Evolutionary conservation across 2,888 invertebrate genomes (phyloP).

Genomic region (Ecdyonurus torrentis): DNA sequence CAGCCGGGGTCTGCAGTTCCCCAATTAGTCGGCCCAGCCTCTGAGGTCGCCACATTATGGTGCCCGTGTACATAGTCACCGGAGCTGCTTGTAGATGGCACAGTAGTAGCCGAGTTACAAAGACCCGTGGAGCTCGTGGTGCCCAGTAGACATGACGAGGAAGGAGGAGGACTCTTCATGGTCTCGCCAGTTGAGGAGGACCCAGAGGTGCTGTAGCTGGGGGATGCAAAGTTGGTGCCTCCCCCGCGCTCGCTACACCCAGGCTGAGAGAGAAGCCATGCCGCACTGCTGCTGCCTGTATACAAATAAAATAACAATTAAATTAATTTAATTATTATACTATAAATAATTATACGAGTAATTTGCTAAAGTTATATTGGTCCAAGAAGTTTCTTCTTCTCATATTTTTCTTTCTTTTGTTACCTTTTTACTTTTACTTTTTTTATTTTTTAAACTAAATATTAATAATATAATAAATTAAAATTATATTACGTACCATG

Average conservation of each 20-base stretch:
- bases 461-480: too few relatives aligned
- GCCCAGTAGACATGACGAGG: background rate
- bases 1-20: background rate
- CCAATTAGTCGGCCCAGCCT: background rate
- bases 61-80: background rate
- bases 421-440: too few relatives aligned
- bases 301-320: too few relatives aligned
- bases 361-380: background rate
- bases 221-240: background rate
- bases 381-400: background rate
- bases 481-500: background rate
- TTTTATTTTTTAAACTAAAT: too few relatives aligned
- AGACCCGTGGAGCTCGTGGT: background rate
- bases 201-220: background rate
- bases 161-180: background rate
- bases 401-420: too few relatives aligned
- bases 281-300: background rate
- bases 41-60: background rate
- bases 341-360: too few relatives aligned
- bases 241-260: background rate
- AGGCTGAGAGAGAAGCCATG: background rate
- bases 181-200: background rate
- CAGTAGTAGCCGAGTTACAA: background rate
- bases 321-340: too few relatives aligned
- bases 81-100: background rate